Evolutionary conservation across 2,797 vertebrate genomes (phyloP).

Genomic region (Melanotaenia boesemani): DNA sequence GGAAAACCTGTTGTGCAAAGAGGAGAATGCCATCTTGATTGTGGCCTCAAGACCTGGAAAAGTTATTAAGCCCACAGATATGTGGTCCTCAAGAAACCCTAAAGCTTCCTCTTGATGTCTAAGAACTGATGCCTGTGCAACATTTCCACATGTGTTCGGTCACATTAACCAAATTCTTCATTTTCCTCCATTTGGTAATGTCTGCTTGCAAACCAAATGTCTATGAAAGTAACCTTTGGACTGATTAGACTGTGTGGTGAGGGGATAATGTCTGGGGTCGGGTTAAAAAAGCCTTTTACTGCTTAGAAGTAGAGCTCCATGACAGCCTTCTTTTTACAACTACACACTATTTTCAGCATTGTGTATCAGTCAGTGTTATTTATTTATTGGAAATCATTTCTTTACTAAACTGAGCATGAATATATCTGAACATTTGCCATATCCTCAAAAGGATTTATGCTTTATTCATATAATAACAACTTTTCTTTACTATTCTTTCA

Average conservation of each 20-base stretch:
- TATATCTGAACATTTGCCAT: not conserved
- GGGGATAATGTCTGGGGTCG: conserved; percentile 29
- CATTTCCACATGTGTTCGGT: conserved; percentile 73
- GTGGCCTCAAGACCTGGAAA: conserved; percentile 73
- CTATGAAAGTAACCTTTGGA: conserved; percentile 48
- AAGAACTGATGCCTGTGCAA: conserved; percentile 53
- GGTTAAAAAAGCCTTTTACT: conserved; percentile 33
- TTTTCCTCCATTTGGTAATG: conserved; percentile 71
- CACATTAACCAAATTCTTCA: conserved; percentile 56
- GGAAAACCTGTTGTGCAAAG: conserved; percentile 57
- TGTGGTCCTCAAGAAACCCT: conserved; percentile 62
- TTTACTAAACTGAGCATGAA: not conserved
- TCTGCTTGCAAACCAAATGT: conserved; percentile 65
- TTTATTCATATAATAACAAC: not conserved
- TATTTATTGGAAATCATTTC: not conserved
- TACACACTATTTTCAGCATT: conserved; percentile 11
- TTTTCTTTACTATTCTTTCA: conserved; percentile 1
- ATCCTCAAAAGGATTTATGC: not conserved
- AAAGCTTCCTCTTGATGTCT: conserved; percentile 55
- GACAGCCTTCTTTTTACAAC: conserved; percentile 11
- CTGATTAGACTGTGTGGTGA: conserved; percentile 38
- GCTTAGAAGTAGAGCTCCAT: not conserved
- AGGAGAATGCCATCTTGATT: conserved; percentile 62
- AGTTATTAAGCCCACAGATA: conserved; percentile 73
- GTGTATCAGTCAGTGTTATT: conserved; percentile 3